Evolutionary conservation across 2,888 invertebrate species (phyloP).

Genomic region (Caprella mutica): DNA sequence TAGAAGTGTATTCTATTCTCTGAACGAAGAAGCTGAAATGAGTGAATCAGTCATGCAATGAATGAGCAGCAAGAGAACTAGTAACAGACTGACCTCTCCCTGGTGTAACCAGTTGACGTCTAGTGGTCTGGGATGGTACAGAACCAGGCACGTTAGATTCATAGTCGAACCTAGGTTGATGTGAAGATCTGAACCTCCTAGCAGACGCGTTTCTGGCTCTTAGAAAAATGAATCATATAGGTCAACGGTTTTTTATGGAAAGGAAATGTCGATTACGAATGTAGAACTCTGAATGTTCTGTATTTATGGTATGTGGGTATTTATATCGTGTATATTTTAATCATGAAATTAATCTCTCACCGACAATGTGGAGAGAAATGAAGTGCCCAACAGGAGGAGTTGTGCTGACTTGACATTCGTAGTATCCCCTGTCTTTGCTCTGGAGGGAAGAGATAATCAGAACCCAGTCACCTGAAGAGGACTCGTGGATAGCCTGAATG

Average conservation of each 20-base stretch:
- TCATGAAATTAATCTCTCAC: too few relatives aligned
- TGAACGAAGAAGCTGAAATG: constrained; percentile 35
- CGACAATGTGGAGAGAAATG: constrained; percentile 31
- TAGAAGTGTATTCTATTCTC: constrained; percentile 91
- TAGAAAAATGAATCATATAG: too few relatives aligned
- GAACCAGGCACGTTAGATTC: constrained; percentile 33
- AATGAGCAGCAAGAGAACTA: not conserved
- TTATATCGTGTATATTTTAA: too few relatives aligned
- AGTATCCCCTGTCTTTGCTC: constrained; percentile 22
- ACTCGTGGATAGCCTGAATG: constrained; percentile 22
- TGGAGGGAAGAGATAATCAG: constrained; percentile 27
- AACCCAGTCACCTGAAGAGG: constrained; percentile 32
- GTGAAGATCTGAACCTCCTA: constrained; percentile 33
- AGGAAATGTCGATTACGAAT: too few relatives aligned
- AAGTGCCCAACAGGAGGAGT: constrained; percentile 32
- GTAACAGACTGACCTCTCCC: constrained; percentile 24
- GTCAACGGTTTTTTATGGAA: too few relatives aligned
- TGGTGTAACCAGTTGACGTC: constrained; percentile 29
- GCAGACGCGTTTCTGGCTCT: constrained; percentile 31
- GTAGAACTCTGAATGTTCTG: too few relatives aligned
- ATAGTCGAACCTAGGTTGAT: constrained; percentile 32
- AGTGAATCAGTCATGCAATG: not conserved
- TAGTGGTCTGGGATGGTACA: constrained; percentile 31
- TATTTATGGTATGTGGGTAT: too few relatives aligned
- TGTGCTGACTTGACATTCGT: constrained; percentile 34